Base-by-base conservation (phyloP, 2,113 vertebrate genomes). In the Apteryx owenii region DNA sequence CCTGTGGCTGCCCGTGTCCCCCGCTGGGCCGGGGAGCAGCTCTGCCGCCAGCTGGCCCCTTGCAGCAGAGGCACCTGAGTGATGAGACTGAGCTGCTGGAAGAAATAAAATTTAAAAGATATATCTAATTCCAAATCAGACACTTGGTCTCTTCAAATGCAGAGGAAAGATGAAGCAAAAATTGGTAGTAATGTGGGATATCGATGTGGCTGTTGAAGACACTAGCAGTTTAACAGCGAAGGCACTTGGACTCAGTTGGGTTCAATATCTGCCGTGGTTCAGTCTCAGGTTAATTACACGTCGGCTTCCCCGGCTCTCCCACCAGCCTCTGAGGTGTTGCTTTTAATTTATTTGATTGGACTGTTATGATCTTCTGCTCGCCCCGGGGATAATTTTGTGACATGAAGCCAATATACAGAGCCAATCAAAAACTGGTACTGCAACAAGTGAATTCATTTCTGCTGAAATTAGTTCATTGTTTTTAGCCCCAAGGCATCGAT, bases 111-210 rank as follows among this genome's bases (percentile, higher is more conserved):
- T 33, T 5, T 2, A 9, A 6, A 16, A 46, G 42, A n/a, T 58
- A 31, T 25, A 33, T 6, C 1, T 2, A 44, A 44, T 64, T 86
- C 9, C 76, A 68, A 28, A 36, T 53, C 9, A 22, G 73, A 44
- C 15, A 25, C 17, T 44, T 5, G 4, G 83, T 33, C 10, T 46
- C 31, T 9, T 15, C 28, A 12, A 51, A 33, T 10, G 5, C 19
- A 22, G 36, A 75, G 48, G 53, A 60, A 38, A n/a, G 69, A 14
- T 13, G 26, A 31, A 21, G 40, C 17, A 73, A 61, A 26, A 13
- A 19, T 46, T 1, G 3, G 38, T 53, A 79, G 77, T 40, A 6
- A 2, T 0, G 4, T 1, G 2, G 44, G 31, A 3, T 40, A 18
- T 40, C 1, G 3, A n/a, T 40, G n/a, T 1, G 21, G 10, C 54